Percentiles rank a stretch among this genome's conserved stretches.
These are phyloP conservation scores for Enteromius thamalakanensis DNA, from an alignment of 2,797 vertebrate genomes.

Conservation along the genomic window DNA sequence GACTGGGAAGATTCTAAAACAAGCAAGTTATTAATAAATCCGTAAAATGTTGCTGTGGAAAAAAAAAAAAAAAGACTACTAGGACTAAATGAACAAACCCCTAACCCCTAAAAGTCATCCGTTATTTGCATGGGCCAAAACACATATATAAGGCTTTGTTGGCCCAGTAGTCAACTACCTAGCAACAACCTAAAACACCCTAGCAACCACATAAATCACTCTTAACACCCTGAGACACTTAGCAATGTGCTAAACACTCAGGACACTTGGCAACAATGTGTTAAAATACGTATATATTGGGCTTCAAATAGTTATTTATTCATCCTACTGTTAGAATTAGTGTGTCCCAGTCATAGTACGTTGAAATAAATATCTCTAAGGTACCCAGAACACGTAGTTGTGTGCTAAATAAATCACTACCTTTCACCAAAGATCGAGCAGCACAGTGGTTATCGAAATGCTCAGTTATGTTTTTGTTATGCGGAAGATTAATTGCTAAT, in stretches of 20 bases:
- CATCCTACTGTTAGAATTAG: background rate
- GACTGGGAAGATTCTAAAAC: background rate
- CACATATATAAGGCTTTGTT: background rate
- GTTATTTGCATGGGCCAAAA: background rate
- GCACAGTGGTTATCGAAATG: background rate
- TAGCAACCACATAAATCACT: background rate
- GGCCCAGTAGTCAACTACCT: background rate
- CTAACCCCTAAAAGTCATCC: background rate
- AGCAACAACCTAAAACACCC: background rate
- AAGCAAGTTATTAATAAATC: background rate
- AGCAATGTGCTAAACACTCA: background rate
- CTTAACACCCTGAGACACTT: slow-evolving; percentile 1
- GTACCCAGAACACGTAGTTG: background rate
- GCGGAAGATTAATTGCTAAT: slow-evolving; percentile 40
- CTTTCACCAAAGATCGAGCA: background rate
- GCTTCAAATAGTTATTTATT: background rate
- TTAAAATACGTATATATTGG: background rate
- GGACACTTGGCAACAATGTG: background rate
- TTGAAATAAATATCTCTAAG: background rate
- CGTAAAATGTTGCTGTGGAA: too few species aligned
- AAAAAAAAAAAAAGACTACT: too few species aligned
- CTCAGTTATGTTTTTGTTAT: slow-evolving; percentile 15
- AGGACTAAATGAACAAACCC: background rate
- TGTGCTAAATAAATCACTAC: background rate
- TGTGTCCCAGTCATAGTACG: background rate